A percentile compares a stretch with the other conserved stretches of the same genome.
Conservation (phyloP, 2,113 vertebrate genomes). For the Pygoscelis antarcticus region DNA sequence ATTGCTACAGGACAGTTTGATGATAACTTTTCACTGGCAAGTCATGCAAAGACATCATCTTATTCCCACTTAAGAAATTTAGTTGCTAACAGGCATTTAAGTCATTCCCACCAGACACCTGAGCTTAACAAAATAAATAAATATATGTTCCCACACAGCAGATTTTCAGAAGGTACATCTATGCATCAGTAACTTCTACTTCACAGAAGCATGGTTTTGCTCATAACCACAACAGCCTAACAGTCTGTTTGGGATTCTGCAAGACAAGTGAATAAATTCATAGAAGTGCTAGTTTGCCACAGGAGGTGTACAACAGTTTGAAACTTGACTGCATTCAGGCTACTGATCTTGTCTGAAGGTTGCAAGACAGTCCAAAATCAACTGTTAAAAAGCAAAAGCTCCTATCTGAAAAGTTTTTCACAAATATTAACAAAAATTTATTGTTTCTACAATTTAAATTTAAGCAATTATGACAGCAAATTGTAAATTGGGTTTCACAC, state of each 20-base stretch:
- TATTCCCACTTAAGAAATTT: background rate
- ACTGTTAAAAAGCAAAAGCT: background rate
- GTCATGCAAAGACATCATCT: background rate
- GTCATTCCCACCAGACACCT: background rate
- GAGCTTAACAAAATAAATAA: background rate
- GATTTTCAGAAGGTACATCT: background rate
- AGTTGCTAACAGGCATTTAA: background rate
- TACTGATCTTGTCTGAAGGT: background rate
- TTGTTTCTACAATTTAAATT: background rate
- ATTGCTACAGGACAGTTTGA: background rate
- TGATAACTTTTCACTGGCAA: background rate
- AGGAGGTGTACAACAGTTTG: background rate
- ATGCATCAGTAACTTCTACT: background rate
- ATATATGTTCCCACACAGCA: background rate
- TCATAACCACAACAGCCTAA: background rate
- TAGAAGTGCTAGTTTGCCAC: background rate
- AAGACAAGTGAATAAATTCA: background rate
- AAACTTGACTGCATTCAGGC: background rate
- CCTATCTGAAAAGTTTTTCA: background rate
- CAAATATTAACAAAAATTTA: background rate
- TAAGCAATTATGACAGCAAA: background rate
- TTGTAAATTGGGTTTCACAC: background rate
- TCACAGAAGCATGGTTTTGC: background rate
- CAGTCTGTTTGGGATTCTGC: background rate
- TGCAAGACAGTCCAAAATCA: background rate